Base-by-base conservation (phyloP, 1,140 invertebrate genomes). In the Helicoverpa zea region DNA sequence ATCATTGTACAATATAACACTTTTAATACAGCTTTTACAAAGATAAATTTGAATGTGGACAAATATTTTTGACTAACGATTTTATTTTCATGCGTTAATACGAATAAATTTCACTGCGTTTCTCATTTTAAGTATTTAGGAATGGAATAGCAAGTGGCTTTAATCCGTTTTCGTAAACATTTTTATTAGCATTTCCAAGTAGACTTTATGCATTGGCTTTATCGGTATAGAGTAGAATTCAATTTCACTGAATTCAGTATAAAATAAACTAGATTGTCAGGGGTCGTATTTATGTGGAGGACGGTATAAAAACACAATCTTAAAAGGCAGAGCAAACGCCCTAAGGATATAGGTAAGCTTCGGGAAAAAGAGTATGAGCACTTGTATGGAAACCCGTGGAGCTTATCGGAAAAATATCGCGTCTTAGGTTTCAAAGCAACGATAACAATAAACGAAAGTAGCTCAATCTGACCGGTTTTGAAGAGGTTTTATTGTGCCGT, bases 181-280 rank as follows among this genome's bases (percentile, higher is more conserved):
- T 79, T 83, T 79, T 79, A 79, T 83, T 79, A 78, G 51, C 66
- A 80, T 47, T 52, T 70, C 70, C 51, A 81, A 81, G 70, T 75
- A 70, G 78, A 72, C 49, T 74, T 83, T 78, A 83, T 83, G 79
- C 79, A 79, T 77, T 78, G 70, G 79, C 64, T 81, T 81, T 83
- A 83, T 75, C 66, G 79, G 64, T 73, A 68, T 81, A 74, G 75
- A 81, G 70, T 83, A 68, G 82, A 81, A 83, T 83, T 83, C 82
- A 81, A 83, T 83, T 83, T 79, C 79, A 79, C 79, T 79, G 76
- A 83, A 83, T 83, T 83, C 79, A 81, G 75, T 81, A 83, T 83
- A 80, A 83, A 83, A 83, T 83, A 83, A 81, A 83, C 82, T 81
- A 81, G 82, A 83, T 81, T 83, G 82, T 81, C 79, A 80, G 79